Base-by-base conservation (phyloP, 2,888 invertebrate genomes). In the Keiferia lycopersicella region DNA sequence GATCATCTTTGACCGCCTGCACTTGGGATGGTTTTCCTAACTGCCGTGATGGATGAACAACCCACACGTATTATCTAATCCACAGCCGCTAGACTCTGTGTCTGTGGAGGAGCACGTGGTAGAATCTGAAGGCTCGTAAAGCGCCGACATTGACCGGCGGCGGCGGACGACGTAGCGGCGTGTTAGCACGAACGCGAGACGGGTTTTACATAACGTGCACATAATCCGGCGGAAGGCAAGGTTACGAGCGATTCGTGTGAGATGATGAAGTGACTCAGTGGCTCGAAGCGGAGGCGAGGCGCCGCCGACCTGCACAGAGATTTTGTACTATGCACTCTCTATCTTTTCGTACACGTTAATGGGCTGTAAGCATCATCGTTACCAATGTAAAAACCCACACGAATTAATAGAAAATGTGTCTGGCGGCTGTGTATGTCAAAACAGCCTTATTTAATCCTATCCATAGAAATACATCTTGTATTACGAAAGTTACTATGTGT, bases 271-370 rank as follows among this genome's bases (percentile, higher is more conserved):
- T 71, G 67, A 72, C 72, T 73, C 71, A 78, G 73, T 73, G 73
- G 70, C 72, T 71, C 71, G 78, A 78, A 79, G 75, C 76, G 77
- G 80, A 81, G 79, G 14, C 78, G 75, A 79, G 79, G 77, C 80
- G 78, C 78, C 79, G 73, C n/a, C 12, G 11, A 6, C 22, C 30
- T 26, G 38, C 2, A 30, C 38, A 58, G 16, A 14, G 18, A 53
- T 53, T 34, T 53, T 30, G 53, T 53, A 53, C 30, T 53, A 14
- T 20, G 22, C 45, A 34, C 34, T 34, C 34, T 34, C 6, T 10
- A 34, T 26, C 6, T 26, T 26, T 26, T 4, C 2, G 26, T 26
- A 26, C 26, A 26, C 26, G n/a, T n/a, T n/a, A n/a, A n/a, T 26
- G 3, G 26, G 26, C 26, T 2, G 26, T 26, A 26, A 26, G n/a